Base-by-base conservation (phyloP, 1,140 invertebrate species). In the Microplitis mediator region DNA sequence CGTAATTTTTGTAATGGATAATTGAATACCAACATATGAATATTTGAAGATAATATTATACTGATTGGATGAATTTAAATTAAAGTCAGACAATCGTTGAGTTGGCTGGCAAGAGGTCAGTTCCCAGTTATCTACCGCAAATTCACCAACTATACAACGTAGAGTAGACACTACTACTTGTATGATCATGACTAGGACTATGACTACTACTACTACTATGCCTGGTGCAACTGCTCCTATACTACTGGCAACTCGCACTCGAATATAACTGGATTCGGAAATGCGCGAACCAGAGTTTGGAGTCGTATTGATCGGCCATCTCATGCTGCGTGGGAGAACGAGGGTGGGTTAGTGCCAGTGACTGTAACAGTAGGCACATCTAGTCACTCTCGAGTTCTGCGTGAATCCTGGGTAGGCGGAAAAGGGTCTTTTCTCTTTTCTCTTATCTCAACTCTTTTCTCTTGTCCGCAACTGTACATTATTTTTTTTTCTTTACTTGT, bases 281-380 rank as follows among this genome's bases (percentile, higher is more conserved):
- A 80, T 82, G 78, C 80, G 77, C 76, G 78, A 73, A 74, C 76
- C 68, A 69, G 76, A 79, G 79, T 83, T 83, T 83, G 80, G 78
- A 81, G 78, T 82, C 75, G 82, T 83, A 83, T 83, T 83, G 82
- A 83, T 83, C 82, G 81, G 66, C 75, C 74, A 36, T 35, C 35
- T 60, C 73, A 74, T 14, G 73, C 77, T 80, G 79, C 80, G 80
- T 77, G 78, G 78, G 75, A 71, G 73, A 74, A 74, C 45, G 68
- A 68, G 71, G 68, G 58, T 65, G 52, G 39, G 39, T 45, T 45
- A 45, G 39, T 45, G 5, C 63, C 39, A 72, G 58, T 69, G 69
- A 64, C 76, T 77, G 72, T 75, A 77, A 77, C 74, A 77, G 76
- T 77, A 77, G 71, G 73, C 74, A 74, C 51, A 68, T 65, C 68